phyloP scores from a whole-genome alignment of 1,140 invertebrate species.

The Leptinotarsa lineolata region DNA sequence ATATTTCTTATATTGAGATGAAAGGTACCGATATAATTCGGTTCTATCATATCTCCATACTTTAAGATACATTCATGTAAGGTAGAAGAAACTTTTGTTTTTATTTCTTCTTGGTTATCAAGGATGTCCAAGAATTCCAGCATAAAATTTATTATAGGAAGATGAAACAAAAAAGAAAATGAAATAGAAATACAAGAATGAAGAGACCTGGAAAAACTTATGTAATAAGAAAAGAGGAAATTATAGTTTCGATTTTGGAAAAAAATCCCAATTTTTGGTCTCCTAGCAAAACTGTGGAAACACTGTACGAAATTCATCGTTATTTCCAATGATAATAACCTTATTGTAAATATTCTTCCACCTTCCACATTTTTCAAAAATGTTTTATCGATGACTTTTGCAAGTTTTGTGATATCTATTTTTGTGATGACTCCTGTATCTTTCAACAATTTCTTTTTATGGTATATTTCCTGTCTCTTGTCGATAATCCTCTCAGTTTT shows the following conservation, averaged over 20 bases:
- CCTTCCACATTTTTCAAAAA: constrained; percentile 3
- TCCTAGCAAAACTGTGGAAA: neutral
- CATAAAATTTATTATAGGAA: neutral
- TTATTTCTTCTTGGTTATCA: neutral
- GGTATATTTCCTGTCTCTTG: constrained; percentile 3
- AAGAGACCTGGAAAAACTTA: neutral
- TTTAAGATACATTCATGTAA: neutral
- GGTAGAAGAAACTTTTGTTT: neutral
- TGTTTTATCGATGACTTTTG: neutral
- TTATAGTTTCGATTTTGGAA: too few species aligned
- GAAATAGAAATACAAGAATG: neutral
- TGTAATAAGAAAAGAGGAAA: too few species aligned
- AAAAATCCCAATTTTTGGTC: neutral
- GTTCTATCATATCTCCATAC: neutral
- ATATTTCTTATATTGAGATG: too few species aligned
- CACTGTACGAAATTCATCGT: neutral
- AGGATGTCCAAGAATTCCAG: neutral
- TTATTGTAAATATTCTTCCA: constrained; percentile 3
- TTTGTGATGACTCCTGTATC: neutral
- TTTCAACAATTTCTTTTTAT: neutral
- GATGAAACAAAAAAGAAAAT: constrained; percentile 5
- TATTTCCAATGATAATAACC: too few species aligned
- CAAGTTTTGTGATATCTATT: neutral
- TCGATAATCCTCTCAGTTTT: neutral
- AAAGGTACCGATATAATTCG: too few species aligned